Evolutionary conservation across 2,797 vertebrate genomes (phyloP).

Genomic region (Pseudopleuronectes americanus): DNA sequence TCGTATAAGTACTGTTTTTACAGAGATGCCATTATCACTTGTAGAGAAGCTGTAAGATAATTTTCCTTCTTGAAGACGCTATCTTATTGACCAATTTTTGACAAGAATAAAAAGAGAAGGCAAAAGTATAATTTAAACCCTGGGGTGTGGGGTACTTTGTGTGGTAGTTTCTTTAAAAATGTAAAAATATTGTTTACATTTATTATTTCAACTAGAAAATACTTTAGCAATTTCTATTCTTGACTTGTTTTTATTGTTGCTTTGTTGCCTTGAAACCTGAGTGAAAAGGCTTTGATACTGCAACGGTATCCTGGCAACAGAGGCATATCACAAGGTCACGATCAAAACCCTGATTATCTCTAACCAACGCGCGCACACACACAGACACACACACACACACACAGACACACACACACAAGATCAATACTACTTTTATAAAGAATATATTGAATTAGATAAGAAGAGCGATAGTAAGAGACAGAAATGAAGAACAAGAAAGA

Average conservation of each 20-base stretch:
- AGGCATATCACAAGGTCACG: slow-evolving; percentile 72
- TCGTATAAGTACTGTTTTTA: too few species aligned
- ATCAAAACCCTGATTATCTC: slow-evolving; percentile 72
- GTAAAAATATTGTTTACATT: not conserved
- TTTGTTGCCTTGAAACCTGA: slow-evolving; percentile 16
- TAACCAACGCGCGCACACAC: slow-evolving; percentile 11
- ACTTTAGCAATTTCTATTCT: not conserved
- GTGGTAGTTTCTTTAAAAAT: too few species aligned
- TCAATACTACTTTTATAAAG: slow-evolving; percentile 56
- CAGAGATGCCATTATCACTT: too few species aligned
- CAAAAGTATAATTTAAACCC: too few species aligned
- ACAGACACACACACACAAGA: slow-evolving; percentile 14
- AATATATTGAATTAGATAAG: slow-evolving; percentile 45
- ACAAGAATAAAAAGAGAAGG: too few species aligned
- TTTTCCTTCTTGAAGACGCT: too few species aligned
- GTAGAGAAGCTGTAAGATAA: too few species aligned
- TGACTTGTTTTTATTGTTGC: not conserved
- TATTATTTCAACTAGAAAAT: not conserved
- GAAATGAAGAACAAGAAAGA: slow-evolving; percentile 29
- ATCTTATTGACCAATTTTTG: too few species aligned
- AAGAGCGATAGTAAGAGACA: slow-evolving; percentile 42
- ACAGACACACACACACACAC: slow-evolving; percentile 5
- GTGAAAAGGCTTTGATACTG: slow-evolving; percentile 23
- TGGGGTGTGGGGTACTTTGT: too few species aligned
- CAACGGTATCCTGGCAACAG: slow-evolving; percentile 58